Percentiles rank a stretch among this genome's conserved stretches.
Conservation (phyloP, 2,888 invertebrate species). For the Phytoseiulus persimilis region DNA sequence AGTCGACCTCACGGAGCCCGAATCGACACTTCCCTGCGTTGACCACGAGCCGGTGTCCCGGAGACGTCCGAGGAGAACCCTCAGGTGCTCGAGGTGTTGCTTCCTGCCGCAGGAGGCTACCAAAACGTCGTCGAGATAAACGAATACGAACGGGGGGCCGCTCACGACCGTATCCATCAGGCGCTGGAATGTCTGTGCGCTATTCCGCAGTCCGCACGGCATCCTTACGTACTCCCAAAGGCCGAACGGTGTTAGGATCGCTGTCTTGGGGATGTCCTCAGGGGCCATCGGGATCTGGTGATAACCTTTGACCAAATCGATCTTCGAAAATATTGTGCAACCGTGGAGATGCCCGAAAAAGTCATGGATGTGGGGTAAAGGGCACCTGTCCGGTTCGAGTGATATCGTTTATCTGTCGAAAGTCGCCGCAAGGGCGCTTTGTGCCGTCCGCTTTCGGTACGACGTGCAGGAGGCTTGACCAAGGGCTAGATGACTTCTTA, state of each 20-base stretch:
- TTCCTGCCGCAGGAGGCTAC: slow-evolving; percentile 42
- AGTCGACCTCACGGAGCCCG: slow-evolving; percentile 41
- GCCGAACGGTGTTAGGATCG: slow-evolving; percentile 49
- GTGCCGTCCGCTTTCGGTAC: no score
- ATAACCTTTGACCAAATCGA: slow-evolving; percentile 46
- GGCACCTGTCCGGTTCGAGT: slow-evolving; percentile 50
- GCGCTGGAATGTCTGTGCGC: slow-evolving; percentile 51
- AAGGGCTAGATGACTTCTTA: slow-evolving; percentile 42
- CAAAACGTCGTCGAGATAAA: slow-evolving; percentile 48
- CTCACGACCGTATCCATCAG: slow-evolving; percentile 48
- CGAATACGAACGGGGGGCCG: slow-evolving; percentile 46
- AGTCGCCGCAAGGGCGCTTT: no score
- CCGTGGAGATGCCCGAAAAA: slow-evolving; percentile 46
- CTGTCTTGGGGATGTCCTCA: slow-evolving; percentile 50
- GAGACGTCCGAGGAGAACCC: slow-evolving; percentile 41
- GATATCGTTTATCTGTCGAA: slow-evolving; percentile 48
- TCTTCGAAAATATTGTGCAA: slow-evolving; percentile 44
- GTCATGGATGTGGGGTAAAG: slow-evolving; percentile 50
- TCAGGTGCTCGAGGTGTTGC: slow-evolving; percentile 42
- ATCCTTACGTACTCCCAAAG: slow-evolving; percentile 49
- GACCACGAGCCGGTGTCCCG: slow-evolving; percentile 41
- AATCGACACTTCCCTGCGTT: slow-evolving; percentile 43
- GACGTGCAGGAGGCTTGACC: no score
- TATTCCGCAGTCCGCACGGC: slow-evolving; percentile 50
- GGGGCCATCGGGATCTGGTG: slow-evolving; percentile 49